phyloP scores from a whole-genome alignment of 1,140 invertebrate genomes.

The Sycobia sp. region DNA sequence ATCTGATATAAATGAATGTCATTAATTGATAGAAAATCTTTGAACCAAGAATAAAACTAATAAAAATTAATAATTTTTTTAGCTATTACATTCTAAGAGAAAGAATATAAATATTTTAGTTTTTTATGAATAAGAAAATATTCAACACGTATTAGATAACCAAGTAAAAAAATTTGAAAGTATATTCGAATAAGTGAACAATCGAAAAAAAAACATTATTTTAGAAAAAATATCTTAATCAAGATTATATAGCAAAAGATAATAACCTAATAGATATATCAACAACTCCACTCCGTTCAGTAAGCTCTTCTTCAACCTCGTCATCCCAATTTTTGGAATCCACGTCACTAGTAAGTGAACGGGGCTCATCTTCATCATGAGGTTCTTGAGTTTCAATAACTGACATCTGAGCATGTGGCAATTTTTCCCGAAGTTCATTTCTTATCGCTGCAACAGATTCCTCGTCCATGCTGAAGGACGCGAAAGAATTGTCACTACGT shows the following conservation, averaged over 20 bases:
- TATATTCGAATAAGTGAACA: no score
- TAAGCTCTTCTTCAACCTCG: slow-evolving; percentile 47
- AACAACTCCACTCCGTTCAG: slow-evolving; percentile 48
- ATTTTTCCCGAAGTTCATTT: slow-evolving; percentile 72
- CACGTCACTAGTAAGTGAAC: slow-evolving; percentile 42
- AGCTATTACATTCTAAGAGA: no score
- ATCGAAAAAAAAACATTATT: not conserved
- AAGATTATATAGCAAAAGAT: no score
- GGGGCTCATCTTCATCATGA: slow-evolving; percentile 52
- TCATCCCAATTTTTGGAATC: slow-evolving; percentile 50
- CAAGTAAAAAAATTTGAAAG: no score
- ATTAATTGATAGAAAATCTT: no score
- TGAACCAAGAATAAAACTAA: no score
- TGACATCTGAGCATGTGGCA: slow-evolving; percentile 70
- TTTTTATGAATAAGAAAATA: no score
- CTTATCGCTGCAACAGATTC: slow-evolving; percentile 73
- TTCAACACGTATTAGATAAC: no score
- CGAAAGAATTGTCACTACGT: slow-evolving; percentile 61
- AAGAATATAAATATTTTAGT: no score
- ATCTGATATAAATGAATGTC: no score
- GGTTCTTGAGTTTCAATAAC: slow-evolving; percentile 53
- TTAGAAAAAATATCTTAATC: no score
- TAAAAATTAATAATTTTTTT: no score
- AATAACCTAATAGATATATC: slow-evolving; percentile 59
- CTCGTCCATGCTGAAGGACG: slow-evolving; percentile 69